phyloP scores from a whole-genome alignment of 2,888 invertebrate genomes.

The Apotomis capreana region DNA sequence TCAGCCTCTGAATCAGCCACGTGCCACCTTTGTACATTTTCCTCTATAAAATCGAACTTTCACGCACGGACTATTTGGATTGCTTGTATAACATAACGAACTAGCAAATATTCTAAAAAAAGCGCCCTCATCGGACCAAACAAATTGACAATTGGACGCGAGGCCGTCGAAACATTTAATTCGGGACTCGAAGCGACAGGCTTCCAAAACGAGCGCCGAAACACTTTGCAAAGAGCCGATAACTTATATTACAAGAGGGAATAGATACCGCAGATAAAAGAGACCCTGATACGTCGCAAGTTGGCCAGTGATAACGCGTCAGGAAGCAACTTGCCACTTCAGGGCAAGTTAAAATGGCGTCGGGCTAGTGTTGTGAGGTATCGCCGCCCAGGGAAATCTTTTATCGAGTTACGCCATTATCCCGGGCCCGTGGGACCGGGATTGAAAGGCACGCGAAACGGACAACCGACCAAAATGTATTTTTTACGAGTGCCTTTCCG shows the following conservation, averaged over 20 bases:
- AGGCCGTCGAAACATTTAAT: not conserved
- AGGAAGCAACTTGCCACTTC: conserved; percentile 35
- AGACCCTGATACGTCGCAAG: conserved; percentile 21
- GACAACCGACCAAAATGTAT: conserved; percentile 41
- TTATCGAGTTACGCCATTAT: conserved; percentile 78
- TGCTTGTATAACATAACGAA: not conserved
- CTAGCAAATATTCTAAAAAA: not conserved
- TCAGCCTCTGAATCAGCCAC: too few species aligned
- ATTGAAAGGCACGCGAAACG: conserved; percentile 38
- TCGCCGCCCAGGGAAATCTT: conserved; percentile 75
- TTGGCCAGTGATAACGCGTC: conserved; percentile 24
- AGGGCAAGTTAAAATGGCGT: conserved; percentile 36
- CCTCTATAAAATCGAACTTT: too few species aligned
- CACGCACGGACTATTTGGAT: too few species aligned
- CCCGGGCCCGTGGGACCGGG: conserved; percentile 21
- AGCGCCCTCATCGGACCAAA: not conserved
- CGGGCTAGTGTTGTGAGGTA: conserved; percentile 50
- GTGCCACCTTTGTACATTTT: too few species aligned
- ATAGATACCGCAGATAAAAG: conserved; percentile 17
- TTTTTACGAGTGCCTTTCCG: conserved; percentile 38
- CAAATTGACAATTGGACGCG: not conserved
- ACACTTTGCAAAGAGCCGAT: conserved; percentile 3
- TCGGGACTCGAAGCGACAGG: not conserved
- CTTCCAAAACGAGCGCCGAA: not conserved
- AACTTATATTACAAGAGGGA: conserved; percentile 35